Evolutionary conservation across 2,113 vertebrate species (phyloP), one percentile per base, ranked within the genome.

Genomic region (Montifringilla adamsi): DNA sequence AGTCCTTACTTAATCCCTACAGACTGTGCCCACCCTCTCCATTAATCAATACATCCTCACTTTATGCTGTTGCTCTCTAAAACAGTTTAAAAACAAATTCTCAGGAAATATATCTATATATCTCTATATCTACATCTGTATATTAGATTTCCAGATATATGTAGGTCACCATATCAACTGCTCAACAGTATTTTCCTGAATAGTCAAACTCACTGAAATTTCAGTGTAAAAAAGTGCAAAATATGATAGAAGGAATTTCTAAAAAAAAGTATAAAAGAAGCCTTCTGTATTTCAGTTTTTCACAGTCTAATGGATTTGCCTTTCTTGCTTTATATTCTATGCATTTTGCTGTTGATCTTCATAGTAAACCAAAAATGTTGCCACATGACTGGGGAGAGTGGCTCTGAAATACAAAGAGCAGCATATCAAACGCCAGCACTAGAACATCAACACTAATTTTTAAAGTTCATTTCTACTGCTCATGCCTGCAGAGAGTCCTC

Each of bases 111-210:
- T 2, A 59, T 1, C 41, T 11, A 37, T 58, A 35, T 30, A 59
- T 37, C 23, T 56, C 9, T 12, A 37, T 2, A 59, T 1, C 41
- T 11, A 37, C 2, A 56, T 0, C 41, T 33, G 39, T 7, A 35
- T 11, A 53, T 16, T 28, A 9, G 10, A 59, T 14, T 73, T 60
- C 14, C 39, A 86, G 20, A 43, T 78, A 68, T 3, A 50, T 43
- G 27, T 10, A 59, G 26, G 81, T 2, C 1, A 4, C 47, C 2
- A 1, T 31, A 50, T 55, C 35, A 63, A 33, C 17, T 41, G 33
- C n/a, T 39, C 24, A n/a, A 39, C 8, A 39, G 9, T 7, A 28
- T 60, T 87, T 46, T 69, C 58, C 47, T 43, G 11, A 92, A 70
- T 18, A 73, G 6, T n/a, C 8, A 0, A 58, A 69, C 18, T 77